These are phyloP conservation scores for Stercorarius parasiticus DNA, from an alignment of 2,113 vertebrate genomes.

Conservation along the genomic window DNA sequence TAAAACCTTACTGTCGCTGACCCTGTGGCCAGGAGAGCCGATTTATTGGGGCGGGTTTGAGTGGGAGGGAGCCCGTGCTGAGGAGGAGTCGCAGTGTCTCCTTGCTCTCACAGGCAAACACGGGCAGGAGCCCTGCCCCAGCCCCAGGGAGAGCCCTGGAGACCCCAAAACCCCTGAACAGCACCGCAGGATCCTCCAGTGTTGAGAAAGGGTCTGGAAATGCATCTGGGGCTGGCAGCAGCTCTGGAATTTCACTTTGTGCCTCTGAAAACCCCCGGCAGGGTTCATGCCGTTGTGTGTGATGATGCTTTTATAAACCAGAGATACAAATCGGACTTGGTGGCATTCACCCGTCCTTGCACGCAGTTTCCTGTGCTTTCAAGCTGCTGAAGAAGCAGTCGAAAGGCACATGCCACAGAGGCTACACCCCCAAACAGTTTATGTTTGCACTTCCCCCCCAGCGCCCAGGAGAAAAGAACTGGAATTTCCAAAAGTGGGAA, in stretches of 20 bases:
- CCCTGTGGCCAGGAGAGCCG: background rate
- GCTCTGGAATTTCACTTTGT: background rate
- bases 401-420: background rate
- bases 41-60: background rate
- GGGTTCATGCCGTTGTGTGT: background rate
- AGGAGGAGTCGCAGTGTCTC: background rate
- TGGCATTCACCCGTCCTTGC: background rate
- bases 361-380: conserved; percentile 6
- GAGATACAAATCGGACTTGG: background rate
- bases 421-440: conserved; percentile 39
- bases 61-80: background rate
- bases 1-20: conserved; percentile 60
- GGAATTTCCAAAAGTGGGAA: conserved; percentile 64
- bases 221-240: background rate
- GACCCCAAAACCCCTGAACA: background rate
- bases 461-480: conserved; percentile 15
- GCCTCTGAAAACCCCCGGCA: background rate
- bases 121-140: background rate
- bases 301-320: background rate
- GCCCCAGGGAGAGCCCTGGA: background rate
- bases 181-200: background rate
- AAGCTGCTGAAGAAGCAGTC: conserved; percentile 3
- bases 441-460: conserved; percentile 17
- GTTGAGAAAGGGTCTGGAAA: background rate
- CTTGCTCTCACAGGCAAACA: background rate